Base-by-base conservation (phyloP, 2,797 vertebrate genomes). In the Ptychobarbus kaznakovi region DNA sequence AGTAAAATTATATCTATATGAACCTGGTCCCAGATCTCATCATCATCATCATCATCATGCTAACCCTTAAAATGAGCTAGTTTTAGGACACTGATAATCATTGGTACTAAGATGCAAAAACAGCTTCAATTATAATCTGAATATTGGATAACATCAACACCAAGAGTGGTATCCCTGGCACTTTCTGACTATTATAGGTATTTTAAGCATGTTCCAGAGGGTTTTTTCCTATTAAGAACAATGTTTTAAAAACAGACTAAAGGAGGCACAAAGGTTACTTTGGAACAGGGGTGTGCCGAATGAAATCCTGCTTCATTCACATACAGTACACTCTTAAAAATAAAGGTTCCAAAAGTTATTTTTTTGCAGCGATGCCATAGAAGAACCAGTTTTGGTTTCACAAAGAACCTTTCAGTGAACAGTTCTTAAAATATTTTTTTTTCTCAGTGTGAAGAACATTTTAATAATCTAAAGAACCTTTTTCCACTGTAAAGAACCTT, bases 191-290 rank as follows among this genome's bases (percentile, higher is more conserved):
- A 89, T 90, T 66, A 58, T 68, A 53, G 65, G 72, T 83, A 80
- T 83, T 84, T 76, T 91, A 92, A 88, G 83, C 90, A 78, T 91
- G 86, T 91, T 89, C 85, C 92, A 92, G 89, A 87, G 76, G 89
- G 89, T 91, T 92, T 92, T 91, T 91, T 22, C 74, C 82, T 86
- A 84, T 93, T 92, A 91, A 91, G 91, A 93, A 92, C 92, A 93
- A 94, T 92, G 91, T 91, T 93, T 94, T 92, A 92, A 90, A 95
- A 92, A 94, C 91, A 88, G 94, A 94, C 93, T 93, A 91, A 93
- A 93, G 93, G 94, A 95, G 95, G 95, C 95, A 96, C 95, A 95
- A 94, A 95, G 94, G 94, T 94, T 94, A 95, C 94, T 95, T 95
- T 95, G 95, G 94, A 95, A 94, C 83, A 89, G 90, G 90, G 86